phyloP scores from a whole-genome alignment of 2,888 invertebrate genomes.

The Drosophila yooni region DNA sequence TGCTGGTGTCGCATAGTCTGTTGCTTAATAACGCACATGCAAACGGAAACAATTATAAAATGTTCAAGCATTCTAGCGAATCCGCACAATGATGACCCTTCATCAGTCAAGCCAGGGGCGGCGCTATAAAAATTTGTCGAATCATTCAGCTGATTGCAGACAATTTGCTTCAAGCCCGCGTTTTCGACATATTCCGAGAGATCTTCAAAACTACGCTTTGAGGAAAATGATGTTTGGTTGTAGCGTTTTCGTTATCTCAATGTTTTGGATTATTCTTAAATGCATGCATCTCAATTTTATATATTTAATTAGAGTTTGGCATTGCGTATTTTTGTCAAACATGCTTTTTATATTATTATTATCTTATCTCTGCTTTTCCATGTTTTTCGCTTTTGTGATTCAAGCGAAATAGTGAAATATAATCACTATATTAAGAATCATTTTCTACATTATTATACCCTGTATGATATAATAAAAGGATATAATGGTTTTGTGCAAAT shows the following conservation, averaged over 20 bases:
- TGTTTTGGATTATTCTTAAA: neutral
- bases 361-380: neutral
- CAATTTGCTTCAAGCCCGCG: neutral
- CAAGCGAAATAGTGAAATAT: too few species aligned
- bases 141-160: constrained; percentile 29
- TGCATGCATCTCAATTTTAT: neutral
- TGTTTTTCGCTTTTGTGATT: neutral
- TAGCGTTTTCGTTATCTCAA: neutral
- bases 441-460: too few species aligned
- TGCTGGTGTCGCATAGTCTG: constrained; percentile 16
- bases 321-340: neutral
- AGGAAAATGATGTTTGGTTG: neutral
- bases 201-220: neutral
- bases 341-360: neutral
- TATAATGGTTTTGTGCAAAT: too few species aligned
- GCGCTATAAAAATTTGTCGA: neutral
- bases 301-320: neutral
- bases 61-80: constrained; percentile 32
- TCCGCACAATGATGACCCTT: constrained; percentile 10
- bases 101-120: neutral
- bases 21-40: constrained; percentile 42
- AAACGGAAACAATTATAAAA: constrained; percentile 70
- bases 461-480: too few species aligned
- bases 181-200: neutral
- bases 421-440: too few species aligned